These are phyloP conservation scores for Zaprionus vittiger DNA, from an alignment of 1,140 invertebrate species.

Conservation along the genomic window DNA sequence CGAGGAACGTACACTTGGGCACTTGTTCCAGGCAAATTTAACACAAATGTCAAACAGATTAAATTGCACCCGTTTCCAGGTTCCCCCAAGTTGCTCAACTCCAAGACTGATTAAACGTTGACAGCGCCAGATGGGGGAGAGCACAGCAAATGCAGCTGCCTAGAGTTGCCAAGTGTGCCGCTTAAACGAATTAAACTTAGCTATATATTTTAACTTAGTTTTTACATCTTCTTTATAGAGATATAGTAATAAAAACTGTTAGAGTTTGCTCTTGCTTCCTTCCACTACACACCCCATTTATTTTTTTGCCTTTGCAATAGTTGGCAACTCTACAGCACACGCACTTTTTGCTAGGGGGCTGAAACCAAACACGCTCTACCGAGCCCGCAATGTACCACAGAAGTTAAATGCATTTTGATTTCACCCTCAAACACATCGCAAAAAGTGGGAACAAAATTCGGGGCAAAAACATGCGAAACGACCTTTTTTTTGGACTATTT, in stretches of 20 bases:
- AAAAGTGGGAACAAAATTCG: slow-evolving; percentile 39
- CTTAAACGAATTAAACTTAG: neutral
- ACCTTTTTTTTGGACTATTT: slow-evolving; percentile 53
- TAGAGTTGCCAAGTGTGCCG: neutral
- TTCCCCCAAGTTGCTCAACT: neutral
- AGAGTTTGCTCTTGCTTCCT: too few relatives aligned
- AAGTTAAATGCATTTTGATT: slow-evolving; percentile 81
- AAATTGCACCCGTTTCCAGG: slow-evolving; percentile 52
- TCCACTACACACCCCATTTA: too few relatives aligned
- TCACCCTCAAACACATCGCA: slow-evolving; percentile 46
- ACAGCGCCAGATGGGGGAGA: neutral
- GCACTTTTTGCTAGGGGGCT: slow-evolving; percentile 48
- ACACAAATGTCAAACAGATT: slow-evolving; percentile 54
- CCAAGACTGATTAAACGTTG: slow-evolving; percentile 8
- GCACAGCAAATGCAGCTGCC: neutral
- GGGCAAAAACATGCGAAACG: slow-evolving; percentile 52
- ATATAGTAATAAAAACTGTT: neutral
- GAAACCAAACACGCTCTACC: slow-evolving; percentile 29
- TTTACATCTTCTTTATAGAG: neutral
- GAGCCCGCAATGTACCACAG: slow-evolving; percentile 58
- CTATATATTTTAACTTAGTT: neutral
- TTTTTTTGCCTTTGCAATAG: neutral
- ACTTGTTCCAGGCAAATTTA: slow-evolving; percentile 52
- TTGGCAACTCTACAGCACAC: slow-evolving; percentile 14
- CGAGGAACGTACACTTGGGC: slow-evolving; percentile 19